phyloP scores from a whole-genome alignment of 2,113 vertebrate genomes.

The Macquaria ambigua region DNA sequence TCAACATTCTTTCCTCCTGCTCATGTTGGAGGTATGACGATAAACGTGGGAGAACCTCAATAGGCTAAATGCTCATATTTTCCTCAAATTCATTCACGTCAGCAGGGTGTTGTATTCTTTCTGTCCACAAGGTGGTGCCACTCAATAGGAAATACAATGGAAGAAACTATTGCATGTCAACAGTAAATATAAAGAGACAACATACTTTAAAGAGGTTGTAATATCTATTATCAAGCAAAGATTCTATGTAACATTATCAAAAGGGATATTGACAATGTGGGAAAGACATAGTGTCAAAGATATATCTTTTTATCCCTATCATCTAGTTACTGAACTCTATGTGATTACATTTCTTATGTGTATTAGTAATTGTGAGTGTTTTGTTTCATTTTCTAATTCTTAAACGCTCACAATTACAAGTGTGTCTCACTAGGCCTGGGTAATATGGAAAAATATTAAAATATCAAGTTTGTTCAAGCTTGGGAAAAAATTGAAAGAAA shows the following conservation, averaged over 20 bases:
- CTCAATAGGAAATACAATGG: slow-evolving; percentile 20
- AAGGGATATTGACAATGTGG: neutral
- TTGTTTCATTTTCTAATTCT: neutral
- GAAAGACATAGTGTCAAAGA: neutral
- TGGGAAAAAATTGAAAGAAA: neutral
- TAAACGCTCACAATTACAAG: neutral
- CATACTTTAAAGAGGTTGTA: neutral
- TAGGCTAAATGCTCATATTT: neutral
- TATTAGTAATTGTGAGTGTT: neutral
- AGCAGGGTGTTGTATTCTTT: slow-evolving; percentile 25
- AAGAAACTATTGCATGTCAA: neutral
- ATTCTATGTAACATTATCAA: neutral
- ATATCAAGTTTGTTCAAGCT: neutral
- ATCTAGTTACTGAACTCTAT: neutral
- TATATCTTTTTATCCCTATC: neutral
- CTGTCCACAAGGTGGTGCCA: slow-evolving; percentile 70
- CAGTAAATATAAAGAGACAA: neutral
- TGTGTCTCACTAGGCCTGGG: neutral
- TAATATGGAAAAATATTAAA: neutral
- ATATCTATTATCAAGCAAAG: neutral
- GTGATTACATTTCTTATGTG: neutral
- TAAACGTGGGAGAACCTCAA: neutral
- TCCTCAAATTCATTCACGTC: neutral
- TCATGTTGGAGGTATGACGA: neutral
- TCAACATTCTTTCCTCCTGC: slow-evolving; percentile 1